These are phyloP conservation scores for Phalacrocorax carbo DNA, from an alignment of 2,113 vertebrate species.

Conservation along the genomic window DNA sequence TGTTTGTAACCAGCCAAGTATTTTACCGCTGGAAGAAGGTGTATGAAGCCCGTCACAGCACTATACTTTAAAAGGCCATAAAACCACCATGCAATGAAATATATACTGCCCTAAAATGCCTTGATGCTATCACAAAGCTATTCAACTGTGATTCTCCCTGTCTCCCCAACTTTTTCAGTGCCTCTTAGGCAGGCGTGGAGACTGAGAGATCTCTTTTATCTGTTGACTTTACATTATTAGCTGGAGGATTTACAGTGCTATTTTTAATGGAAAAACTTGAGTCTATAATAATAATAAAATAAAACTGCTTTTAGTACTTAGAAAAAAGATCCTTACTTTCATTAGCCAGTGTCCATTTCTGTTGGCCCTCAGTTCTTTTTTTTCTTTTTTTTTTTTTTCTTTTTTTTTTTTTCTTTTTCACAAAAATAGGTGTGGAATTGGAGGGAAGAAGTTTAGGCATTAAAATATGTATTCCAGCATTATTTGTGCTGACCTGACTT, in stretches of 20 bases:
- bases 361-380: neutral
- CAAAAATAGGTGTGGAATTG: neutral
- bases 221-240: neutral
- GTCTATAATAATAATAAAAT: neutral
- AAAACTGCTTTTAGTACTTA: neutral
- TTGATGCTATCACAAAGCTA: neutral
- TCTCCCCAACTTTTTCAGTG: neutral
- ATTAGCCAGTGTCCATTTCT: neutral
- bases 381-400: neutral
- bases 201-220: neutral
- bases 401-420: neutral
- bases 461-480: neutral
- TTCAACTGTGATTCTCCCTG: neutral
- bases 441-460: neutral
- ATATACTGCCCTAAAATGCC: neutral
- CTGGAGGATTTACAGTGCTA: neutral
- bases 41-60: neutral
- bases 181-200: neutral
- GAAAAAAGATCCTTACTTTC: neutral
- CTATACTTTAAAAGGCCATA: neutral
- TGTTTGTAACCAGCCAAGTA: neutral
- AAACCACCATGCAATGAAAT: neutral
- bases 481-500: neutral
- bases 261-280: neutral
- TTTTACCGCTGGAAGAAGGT: neutral